Evolutionary conservation across 2,113 vertebrate species (phyloP), one percentile per base, ranked within the genome.

Genomic region (Anoura caudifer): DNA sequence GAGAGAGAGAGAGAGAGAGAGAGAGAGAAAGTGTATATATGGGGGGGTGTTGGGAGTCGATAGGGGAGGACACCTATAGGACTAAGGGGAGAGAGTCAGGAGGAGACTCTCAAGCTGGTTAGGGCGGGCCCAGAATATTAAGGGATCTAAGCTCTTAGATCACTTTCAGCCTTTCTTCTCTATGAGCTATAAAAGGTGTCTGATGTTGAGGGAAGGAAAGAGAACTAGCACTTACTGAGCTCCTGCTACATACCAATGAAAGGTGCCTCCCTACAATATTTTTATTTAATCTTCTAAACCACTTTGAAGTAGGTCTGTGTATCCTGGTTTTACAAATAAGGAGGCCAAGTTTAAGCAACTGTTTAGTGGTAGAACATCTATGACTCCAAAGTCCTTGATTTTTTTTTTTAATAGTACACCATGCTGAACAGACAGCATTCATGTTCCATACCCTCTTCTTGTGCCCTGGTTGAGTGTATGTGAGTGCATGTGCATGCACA

Each of bases 241-340:
- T 87, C 76, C 83, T 83, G 80, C 87, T 69, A 72, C 28, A 20
- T 5, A 63, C 81, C 61, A 56, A 26, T 81, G 61, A 69, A 76
- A 79, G 91, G 69, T 9, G 38, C 45, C 88, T 85, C 33, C 14
- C 26, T 50, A 86, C 45, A 92, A 36, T 67, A 81, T 67, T 80
- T 72, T 92, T 85, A 81, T 56, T 95, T 94, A 97, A 81, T 87
- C 93, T 94, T 97, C 91, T 52, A 77, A 73, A 61, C n/a, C 76
- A 85, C 94, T 90, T 96, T 88, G 94, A 96, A 96, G 63, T 80
- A 75, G 84, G 75, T 79, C 43, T 86, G 84, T 59, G 65, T 82
- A 75, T 86, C 50, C 63, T n/a, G 5, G 1, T 95, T 96, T 89
- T 84, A 95, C 73, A 90, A 88, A 94, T 47, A 28, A 91, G 65